Percentiles rank a stretch among this genome's conserved stretches.
phyloP scores from a whole-genome alignment of 2,888 invertebrate species.

The Nasonovia ribisnigri region DNA sequence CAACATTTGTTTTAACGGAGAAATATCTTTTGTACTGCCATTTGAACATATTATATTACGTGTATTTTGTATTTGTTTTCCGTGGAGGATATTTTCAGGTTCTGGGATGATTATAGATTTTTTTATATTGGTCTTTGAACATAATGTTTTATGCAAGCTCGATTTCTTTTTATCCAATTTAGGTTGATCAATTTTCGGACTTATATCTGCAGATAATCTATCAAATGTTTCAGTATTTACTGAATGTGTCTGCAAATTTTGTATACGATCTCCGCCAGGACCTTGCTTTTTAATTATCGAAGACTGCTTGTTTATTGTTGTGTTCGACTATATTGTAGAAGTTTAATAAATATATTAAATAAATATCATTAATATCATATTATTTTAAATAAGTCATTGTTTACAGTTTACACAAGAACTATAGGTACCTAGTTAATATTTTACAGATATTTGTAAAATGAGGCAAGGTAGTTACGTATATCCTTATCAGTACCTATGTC shows the following conservation, averaged over 20 bases:
- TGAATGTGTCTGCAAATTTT: neutral
- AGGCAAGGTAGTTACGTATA: too few species aligned
- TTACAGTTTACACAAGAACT: neutral
- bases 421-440: neutral
- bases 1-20: neutral
- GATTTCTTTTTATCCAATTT: neutral
- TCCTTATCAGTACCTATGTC: neutral
- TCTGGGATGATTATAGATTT: neutral
- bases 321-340: neutral
- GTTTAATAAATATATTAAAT: neutral
- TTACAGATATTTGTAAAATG: neutral
- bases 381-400: neutral
- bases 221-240: neutral
- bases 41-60: neutral
- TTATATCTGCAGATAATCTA: neutral
- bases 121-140: neutral
- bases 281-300: constrained; percentile 22
- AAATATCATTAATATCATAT: neutral
- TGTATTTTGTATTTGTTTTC: neutral
- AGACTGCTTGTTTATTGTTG: neutral
- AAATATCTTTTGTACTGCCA: neutral
- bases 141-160: neutral
- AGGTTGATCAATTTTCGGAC: neutral
- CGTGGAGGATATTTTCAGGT: neutral
- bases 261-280: neutral